These are phyloP conservation scores for Willowsia nigromaculata DNA, from an alignment of 2,888 invertebrate species.

Conservation along the genomic window DNA sequence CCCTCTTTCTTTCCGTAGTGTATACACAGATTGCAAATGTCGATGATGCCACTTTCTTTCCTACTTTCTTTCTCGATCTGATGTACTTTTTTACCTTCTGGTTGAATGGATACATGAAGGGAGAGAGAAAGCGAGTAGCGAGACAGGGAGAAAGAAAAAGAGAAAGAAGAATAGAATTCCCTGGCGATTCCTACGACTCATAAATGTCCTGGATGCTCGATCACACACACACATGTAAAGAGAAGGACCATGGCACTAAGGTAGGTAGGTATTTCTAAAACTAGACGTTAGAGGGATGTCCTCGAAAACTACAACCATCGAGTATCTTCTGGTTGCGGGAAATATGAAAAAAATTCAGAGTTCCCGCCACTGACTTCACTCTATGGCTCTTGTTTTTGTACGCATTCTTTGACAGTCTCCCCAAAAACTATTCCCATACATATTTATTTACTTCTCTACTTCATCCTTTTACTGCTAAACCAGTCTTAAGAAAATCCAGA, in stretches of 20 bases:
- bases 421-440: background rate
- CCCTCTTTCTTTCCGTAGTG: background rate
- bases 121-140: background rate
- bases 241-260: background rate
- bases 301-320: too few relatives aligned
- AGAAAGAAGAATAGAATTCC: conserved; percentile 36
- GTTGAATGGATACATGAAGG: conserved; percentile 42
- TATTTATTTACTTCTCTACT: background rate
- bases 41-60: conserved; percentile 36
- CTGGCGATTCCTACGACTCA: conserved; percentile 47
- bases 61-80: background rate
- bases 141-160: background rate
- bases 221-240: background rate
- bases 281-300: too few relatives aligned
- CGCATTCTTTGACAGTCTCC: too few relatives aligned
- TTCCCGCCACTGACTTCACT: too few relatives aligned
- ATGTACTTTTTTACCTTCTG: conserved; percentile 48
- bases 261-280: too few relatives aligned
- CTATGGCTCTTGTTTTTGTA: too few relatives aligned
- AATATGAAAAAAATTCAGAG: too few relatives aligned
- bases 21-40: conserved; percentile 34
- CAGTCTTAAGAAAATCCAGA: background rate
- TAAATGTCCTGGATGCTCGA: conserved; percentile 51
- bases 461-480: background rate
- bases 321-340: too few relatives aligned